phyloP scores from a whole-genome alignment of 1,140 invertebrate species.

The Grapholita molesta region DNA sequence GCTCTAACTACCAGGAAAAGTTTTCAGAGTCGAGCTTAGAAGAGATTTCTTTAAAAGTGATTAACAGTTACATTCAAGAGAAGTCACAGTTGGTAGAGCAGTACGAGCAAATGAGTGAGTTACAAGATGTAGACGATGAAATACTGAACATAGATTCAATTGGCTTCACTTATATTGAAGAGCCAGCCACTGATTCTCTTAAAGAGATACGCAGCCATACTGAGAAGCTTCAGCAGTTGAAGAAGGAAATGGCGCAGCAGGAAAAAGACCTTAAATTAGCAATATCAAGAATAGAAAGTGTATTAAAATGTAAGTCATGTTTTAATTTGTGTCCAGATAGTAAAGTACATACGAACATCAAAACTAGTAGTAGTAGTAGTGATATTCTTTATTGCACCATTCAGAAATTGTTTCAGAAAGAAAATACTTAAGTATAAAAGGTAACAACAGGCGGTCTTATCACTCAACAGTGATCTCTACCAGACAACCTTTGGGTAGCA shows the following conservation, averaged over 20 bases:
- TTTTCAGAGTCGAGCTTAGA: constrained; percentile 83
- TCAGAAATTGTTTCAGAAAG: too few species aligned
- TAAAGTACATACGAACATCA: too few species aligned
- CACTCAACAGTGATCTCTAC: too few species aligned
- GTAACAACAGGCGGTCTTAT: too few species aligned
- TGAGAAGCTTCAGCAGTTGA: constrained; percentile 81
- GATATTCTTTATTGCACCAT: too few species aligned
- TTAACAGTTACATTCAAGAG: constrained; percentile 83
- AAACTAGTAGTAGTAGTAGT: too few species aligned
- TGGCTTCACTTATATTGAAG: constrained; percentile 84
- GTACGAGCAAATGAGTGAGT: constrained; percentile 81
- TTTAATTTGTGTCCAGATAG: too few species aligned
- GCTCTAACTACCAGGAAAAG: constrained; percentile 71
- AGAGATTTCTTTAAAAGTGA: constrained; percentile 86
- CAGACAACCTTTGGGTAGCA: too few species aligned
- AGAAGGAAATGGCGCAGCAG: constrained; percentile 81
- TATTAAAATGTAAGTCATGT: constrained; percentile 53
- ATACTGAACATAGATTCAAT: constrained; percentile 79
- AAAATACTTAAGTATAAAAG: too few species aligned
- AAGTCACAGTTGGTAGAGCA: constrained; percentile 83
- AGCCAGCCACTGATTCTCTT: constrained; percentile 79
- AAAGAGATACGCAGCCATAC: constrained; percentile 83
- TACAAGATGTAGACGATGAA: constrained; percentile 77
- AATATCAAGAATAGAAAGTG: constrained; percentile 55
- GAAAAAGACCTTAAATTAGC: constrained; percentile 80